Evolutionary conservation across 2,113 vertebrate genomes (phyloP).

Genomic region (Ascaphus truei): DNA sequence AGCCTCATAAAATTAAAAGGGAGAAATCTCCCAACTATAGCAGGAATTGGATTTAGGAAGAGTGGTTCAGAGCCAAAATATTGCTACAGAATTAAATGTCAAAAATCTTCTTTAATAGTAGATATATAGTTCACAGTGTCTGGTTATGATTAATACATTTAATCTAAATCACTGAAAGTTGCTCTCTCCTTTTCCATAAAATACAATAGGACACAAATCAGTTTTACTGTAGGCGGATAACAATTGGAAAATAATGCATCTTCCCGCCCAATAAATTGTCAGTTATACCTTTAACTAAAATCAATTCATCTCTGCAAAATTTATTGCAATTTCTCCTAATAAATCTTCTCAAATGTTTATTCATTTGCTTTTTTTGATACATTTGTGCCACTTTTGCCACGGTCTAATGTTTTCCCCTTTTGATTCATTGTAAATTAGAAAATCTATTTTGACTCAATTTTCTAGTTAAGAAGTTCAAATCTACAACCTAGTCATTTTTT

Average conservation of each 20-base stretch:
- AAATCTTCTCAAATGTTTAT: slow-evolving; percentile 99
- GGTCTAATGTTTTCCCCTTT: slow-evolving; percentile 95
- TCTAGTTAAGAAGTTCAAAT: slow-evolving; percentile 94
- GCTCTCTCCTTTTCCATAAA: slow-evolving; percentile 97
- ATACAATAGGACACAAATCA: slow-evolving; percentile 99
- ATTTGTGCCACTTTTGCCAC: slow-evolving; percentile 96
- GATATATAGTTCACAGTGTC: slow-evolving; percentile 98
- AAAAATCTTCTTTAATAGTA: slow-evolving; percentile 96
- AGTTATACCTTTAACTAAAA: slow-evolving; percentile 98
- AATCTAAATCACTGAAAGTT: slow-evolving; percentile 98
- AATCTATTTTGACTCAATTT: slow-evolving; percentile 97
- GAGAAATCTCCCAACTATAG: slow-evolving; percentile 85
- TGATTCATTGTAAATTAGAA: slow-evolving; percentile 94
- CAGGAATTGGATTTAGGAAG: slow-evolving; percentile 90
- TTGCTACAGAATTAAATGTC: slow-evolving; percentile 99
- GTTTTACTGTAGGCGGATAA: slow-evolving; percentile 97
- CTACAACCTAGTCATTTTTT: slow-evolving; percentile 64
- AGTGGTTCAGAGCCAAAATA: slow-evolving; percentile 95
- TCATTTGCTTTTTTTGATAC: slow-evolving; percentile 98
- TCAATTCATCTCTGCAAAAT: slow-evolving; percentile 95
- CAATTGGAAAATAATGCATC: slow-evolving; percentile 99
- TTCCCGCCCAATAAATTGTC: slow-evolving; percentile 99
- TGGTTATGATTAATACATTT: slow-evolving; percentile 99
- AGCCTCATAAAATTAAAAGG: slow-evolving; percentile 97
- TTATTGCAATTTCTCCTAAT: slow-evolving; percentile 94